Conservation (phyloP, 2,888 invertebrate species). For the Penaeus monodon region DNA sequence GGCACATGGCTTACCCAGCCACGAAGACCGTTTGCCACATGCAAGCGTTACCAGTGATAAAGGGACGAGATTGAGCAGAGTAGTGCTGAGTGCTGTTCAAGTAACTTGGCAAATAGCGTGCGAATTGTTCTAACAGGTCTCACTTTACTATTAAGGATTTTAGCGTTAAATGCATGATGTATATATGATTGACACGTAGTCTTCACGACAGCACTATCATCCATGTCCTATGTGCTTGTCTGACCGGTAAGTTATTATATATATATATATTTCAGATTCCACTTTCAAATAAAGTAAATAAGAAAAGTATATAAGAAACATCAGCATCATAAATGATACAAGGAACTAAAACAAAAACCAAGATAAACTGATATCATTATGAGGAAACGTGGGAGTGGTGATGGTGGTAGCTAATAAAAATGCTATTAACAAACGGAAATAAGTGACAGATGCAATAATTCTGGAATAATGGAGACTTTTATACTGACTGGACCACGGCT, state of each 20-base stretch:
- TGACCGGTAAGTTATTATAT: neutral
- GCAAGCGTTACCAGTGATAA: neutral
- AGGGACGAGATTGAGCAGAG: constrained; percentile 8
- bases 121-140: constrained; percentile 16
- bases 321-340: constrained; percentile 19
- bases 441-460: constrained; percentile 26
- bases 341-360: constrained; percentile 2
- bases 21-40: neutral
- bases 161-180: constrained; percentile 16
- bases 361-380: neutral
- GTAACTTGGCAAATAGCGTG: constrained; percentile 21
- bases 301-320: neutral
- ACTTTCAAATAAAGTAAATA: neutral
- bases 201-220: constrained; percentile 9
- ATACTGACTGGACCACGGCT: constrained; percentile 2
- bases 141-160: constrained; percentile 9
- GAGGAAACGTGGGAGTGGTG: constrained; percentile 14
- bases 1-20: neutral
- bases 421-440: constrained; percentile 2
- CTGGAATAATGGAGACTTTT: constrained; percentile 18
- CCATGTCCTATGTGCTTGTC: constrained; percentile 17
- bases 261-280: constrained; percentile 8
- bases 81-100: constrained; percentile 58
- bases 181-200: neutral
- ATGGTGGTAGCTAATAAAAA: constrained; percentile 23